Conservation (phyloP, 2,888 invertebrate species). For the Plebejus melissa region DNA sequence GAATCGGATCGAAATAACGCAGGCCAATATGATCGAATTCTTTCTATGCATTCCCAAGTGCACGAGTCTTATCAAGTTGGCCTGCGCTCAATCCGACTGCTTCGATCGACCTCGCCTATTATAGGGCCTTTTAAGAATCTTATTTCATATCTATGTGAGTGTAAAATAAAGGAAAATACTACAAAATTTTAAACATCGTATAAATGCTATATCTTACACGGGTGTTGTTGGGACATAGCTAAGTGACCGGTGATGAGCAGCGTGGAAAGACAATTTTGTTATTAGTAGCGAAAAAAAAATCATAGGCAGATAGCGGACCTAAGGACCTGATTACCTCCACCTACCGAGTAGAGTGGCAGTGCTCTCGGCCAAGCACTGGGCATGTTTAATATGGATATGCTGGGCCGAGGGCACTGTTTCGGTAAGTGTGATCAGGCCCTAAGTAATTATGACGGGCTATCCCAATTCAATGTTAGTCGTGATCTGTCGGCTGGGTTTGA, state of each 20-base stretch:
- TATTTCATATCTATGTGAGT: background rate
- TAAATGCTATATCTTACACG: conserved; percentile 75
- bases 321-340: no score
- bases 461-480: background rate
- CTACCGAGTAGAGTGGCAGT: no score
- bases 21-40: no score
- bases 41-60: no score
- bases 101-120: background rate
- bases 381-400: no score
- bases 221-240: conserved; percentile 81
- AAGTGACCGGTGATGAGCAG: conserved; percentile 68
- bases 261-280: conserved; percentile 52
- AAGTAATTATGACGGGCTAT: background rate
- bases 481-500: background rate
- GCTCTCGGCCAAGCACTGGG: no score
- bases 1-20: no score
- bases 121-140: background rate
- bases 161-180: background rate
- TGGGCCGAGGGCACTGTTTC: no score
- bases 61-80: no score
- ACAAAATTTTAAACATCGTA: conserved; percentile 1
- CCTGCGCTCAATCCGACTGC: no score
- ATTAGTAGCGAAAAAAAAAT: conserved; percentile 35
- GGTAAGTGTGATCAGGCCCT: no score
- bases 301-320: background rate